Conservation (phyloP, 2,888 invertebrate genomes). For the Cerastis leucographa region DNA sequence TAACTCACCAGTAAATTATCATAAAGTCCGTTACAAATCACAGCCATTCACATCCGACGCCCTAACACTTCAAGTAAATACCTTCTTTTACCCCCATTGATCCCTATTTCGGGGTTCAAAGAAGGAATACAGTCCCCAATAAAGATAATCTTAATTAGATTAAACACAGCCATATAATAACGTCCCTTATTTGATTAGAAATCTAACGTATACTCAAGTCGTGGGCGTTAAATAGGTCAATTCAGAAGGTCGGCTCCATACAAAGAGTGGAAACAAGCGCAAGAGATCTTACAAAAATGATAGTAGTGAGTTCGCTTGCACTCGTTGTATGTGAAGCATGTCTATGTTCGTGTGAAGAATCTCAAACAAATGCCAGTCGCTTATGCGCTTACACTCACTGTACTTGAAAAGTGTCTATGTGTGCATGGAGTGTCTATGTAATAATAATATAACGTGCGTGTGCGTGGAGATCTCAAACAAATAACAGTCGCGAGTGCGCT, state of each 20-base stretch:
- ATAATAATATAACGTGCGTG: no score
- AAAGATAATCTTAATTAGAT: conserved; percentile 68
- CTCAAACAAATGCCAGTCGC: neutral
- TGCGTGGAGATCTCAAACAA: no score
- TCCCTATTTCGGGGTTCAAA: conserved; percentile 47
- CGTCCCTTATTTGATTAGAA: conserved; percentile 62
- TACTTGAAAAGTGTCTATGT: neutral
- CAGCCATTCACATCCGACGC: neutral
- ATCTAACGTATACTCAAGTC: conserved; percentile 30
- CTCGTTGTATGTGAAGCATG: neutral
- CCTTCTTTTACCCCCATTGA: conserved; percentile 44
- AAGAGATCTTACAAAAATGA: neutral
- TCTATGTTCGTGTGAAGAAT: neutral
- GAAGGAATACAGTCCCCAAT: conserved; percentile 53
- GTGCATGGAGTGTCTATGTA: no score
- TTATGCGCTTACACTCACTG: neutral
- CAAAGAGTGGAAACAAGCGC: neutral
- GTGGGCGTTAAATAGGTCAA: neutral
- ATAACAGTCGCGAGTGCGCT: no score
- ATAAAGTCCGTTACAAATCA: conserved; percentile 12
- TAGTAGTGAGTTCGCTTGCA: neutral
- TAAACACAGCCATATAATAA: conserved; percentile 48
- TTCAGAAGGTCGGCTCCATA: neutral
- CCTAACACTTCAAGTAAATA: conserved; percentile 29
- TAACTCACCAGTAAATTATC: neutral